A percentile compares a stretch with the other conserved stretches of the same genome.
Evolutionary conservation across 92 coral and sea anemone genomes (phyloP).

Genomic region (Umimayanthus kanabou): DNA sequence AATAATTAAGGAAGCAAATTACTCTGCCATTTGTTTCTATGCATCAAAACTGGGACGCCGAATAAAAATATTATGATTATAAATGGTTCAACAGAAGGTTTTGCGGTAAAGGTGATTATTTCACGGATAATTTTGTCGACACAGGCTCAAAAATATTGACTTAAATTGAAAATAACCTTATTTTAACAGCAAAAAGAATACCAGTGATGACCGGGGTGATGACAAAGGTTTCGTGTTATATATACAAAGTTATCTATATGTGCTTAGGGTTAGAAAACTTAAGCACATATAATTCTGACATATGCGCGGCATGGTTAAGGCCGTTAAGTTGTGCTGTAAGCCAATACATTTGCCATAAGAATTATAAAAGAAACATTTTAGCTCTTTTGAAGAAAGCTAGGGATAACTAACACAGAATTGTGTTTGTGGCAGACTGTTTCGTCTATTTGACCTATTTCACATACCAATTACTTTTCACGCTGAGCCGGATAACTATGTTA

Average conservation of each 20-base stretch:
- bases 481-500: not conserved
- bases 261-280: not conserved
- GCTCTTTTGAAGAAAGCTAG: not conserved
- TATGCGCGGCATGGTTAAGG: no score
- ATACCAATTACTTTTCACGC: no score
- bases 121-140: not conserved
- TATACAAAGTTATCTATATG: no score
- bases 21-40: not conserved
- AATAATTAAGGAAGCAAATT: slow-evolving; percentile 1
- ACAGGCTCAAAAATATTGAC: not conserved
- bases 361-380: no score
- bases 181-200: not conserved
- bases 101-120: slow-evolving; percentile 18
- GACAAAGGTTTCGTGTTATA: no score
- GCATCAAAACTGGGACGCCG: not conserved
- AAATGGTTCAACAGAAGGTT: not conserved
- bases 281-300: not conserved
- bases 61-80: slow-evolving; percentile 25
- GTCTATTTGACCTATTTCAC: not conserved
- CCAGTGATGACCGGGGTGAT: not conserved
- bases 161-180: not conserved
- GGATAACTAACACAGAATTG: not conserved
- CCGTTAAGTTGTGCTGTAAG: not conserved
- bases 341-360: no score
- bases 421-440: not conserved